These are phyloP conservation scores for Drosophila mayaguana DNA, from an alignment of 2,888 invertebrate genomes.

Conservation along the genomic window DNA sequence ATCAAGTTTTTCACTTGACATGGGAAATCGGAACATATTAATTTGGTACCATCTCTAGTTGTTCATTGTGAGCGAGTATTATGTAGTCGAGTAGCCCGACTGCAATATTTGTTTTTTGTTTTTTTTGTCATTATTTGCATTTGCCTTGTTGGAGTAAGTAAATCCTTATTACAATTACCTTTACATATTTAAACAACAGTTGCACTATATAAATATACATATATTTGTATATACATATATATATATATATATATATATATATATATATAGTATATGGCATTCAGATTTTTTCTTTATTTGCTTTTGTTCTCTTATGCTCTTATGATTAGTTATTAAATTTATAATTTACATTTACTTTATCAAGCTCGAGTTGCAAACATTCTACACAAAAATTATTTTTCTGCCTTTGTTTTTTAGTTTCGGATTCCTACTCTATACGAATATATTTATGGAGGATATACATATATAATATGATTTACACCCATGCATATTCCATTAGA, in stretches of 20 bases:
- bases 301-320: constrained; percentile 13
- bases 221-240: constrained; percentile 5
- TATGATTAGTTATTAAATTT: constrained; percentile 41
- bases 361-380: constrained; percentile 81
- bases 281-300: constrained; percentile 11
- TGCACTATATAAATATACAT: constrained; percentile 15
- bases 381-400: constrained; percentile 75
- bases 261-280: constrained; percentile 8
- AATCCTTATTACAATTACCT: constrained; percentile 48
- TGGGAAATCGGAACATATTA: background rate
- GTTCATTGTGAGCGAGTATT: background rate
- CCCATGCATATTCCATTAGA: constrained; percentile 48
- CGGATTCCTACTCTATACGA: constrained; percentile 36
- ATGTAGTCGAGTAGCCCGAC: background rate
- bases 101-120: background rate
- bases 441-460: constrained; percentile 17
- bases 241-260: constrained; percentile 5
- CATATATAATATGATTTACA: constrained; percentile 22
- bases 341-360: constrained; percentile 78
- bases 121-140: constrained; percentile 2
- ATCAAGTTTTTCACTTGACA: no score
- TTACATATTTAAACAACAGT: constrained; percentile 38
- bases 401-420: constrained; percentile 28
- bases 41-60: background rate
- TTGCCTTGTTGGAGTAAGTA: constrained; percentile 19